Percentiles rank a stretch among this genome's conserved stretches.
Conservation (phyloP, 2,113 vertebrate species). For the Prinia subflava region DNA sequence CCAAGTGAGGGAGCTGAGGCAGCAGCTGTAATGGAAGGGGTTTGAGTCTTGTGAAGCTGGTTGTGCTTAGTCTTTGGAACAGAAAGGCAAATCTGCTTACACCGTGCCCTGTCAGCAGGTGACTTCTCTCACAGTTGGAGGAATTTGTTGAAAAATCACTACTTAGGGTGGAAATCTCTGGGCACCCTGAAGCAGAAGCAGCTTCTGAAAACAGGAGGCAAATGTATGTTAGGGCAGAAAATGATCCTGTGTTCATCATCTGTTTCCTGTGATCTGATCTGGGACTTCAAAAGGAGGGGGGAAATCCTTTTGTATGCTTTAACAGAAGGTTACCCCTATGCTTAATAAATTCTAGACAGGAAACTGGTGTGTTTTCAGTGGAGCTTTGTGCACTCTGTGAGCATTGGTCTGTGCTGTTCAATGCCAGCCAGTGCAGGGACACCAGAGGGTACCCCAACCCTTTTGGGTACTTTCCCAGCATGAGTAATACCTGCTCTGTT, state of each 20-base stretch:
- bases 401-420: background rate
- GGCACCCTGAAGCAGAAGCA: background rate
- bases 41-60: background rate
- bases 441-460: background rate
- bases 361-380: background rate
- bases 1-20: background rate
- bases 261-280: background rate
- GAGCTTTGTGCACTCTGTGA: background rate
- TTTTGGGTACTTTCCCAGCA: background rate
- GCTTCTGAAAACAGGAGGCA: background rate
- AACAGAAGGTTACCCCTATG: background rate
- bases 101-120: background rate
- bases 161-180: background rate
- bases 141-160: background rate
- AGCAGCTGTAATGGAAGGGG: rapidly evolving
- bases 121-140: background rate
- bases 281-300: background rate
- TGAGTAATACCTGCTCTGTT: background rate
- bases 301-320: background rate
- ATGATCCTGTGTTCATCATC: background rate
- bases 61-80: background rate
- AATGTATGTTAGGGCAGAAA: background rate
- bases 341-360: background rate
- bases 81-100: background rate
- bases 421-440: background rate